Conservation (phyloP, 1,140 invertebrate species). For the Macrosteles quadrilineatus region DNA sequence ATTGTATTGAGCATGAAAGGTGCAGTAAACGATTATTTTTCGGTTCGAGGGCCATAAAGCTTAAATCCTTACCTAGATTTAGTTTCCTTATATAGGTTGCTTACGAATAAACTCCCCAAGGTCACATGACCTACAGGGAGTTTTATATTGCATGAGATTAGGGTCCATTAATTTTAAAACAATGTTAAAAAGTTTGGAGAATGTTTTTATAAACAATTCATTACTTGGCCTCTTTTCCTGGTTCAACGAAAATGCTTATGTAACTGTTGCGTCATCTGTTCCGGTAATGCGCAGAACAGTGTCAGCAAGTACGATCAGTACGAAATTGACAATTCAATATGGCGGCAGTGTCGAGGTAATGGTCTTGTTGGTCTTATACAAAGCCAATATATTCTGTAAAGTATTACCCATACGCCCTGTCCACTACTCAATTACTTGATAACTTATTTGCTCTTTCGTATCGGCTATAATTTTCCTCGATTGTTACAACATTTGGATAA, state of each 20-base stretch:
- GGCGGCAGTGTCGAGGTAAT: constrained; percentile 9
- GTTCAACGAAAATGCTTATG: too few relatives aligned
- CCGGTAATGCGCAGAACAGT: background rate
- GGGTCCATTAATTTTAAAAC: too few relatives aligned
- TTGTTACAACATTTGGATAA: too few relatives aligned
- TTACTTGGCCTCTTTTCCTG: too few relatives aligned
- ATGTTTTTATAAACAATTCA: too few relatives aligned
- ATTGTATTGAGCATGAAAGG: constrained; percentile 33
- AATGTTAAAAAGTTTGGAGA: too few relatives aligned
- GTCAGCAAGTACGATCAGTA: too few relatives aligned
- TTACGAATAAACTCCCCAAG: background rate
- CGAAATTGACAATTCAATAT: background rate
- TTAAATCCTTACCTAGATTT: constrained; percentile 18
- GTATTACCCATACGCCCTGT: background rate
- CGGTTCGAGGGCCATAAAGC: constrained; percentile 23
- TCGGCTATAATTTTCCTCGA: too few relatives aligned
- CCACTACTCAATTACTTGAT: background rate
- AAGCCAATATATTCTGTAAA: background rate
- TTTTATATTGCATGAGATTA: background rate
- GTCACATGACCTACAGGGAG: background rate
- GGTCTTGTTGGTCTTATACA: background rate
- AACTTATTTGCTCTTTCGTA: too few relatives aligned
- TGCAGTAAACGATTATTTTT: constrained; percentile 34
- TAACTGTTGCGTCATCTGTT: background rate
- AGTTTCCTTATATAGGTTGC: constrained; percentile 3